phyloP scores from a whole-genome alignment of 2,113 vertebrate species.

The Columba janthina region DNA sequence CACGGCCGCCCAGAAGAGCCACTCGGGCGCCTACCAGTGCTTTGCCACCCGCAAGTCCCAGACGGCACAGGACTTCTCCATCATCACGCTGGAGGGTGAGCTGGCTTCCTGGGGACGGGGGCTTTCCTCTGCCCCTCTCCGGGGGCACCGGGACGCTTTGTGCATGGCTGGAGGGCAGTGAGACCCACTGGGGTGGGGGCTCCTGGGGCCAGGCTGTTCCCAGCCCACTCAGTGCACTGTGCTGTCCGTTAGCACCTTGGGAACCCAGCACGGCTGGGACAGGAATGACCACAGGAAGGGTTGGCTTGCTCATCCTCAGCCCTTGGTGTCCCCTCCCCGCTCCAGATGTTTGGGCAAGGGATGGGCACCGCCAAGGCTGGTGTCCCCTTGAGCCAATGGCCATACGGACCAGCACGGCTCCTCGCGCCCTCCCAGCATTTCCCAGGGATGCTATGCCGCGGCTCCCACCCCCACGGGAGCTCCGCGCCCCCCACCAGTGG shows the following conservation, averaged over 20 bases:
- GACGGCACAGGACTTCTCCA: slow-evolving; percentile 95
- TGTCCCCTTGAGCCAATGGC: not conserved
- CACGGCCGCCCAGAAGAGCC: slow-evolving; percentile 94
- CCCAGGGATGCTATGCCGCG: not conserved
- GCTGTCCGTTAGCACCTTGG: not conserved
- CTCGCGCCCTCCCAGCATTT: not conserved
- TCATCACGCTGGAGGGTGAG: slow-evolving; percentile 94
- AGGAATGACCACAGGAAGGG: not conserved
- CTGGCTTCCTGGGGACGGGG: not conserved
- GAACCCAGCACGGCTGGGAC: fast-evolving
- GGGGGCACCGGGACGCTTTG: not conserved
- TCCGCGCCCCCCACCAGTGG: not conserved
- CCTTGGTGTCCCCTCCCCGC: too few species aligned
- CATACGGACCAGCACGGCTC: fast-evolving
- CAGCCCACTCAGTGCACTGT: not conserved
- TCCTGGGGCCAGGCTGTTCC: not conserved
- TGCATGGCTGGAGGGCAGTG: not conserved
- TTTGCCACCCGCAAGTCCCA: slow-evolving; percentile 93
- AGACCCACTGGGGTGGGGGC: fast-evolving
- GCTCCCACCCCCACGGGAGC: not conserved
- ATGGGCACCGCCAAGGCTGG: not conserved
- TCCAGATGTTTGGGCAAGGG: not conserved
- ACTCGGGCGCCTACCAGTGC: slow-evolving; percentile 97
- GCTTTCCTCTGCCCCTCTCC: not conserved
- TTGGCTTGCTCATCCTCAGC: not conserved